These are phyloP conservation scores for Drosophila neonasuta DNA, from an alignment of 2,888 invertebrate species.

Conservation along the genomic window DNA sequence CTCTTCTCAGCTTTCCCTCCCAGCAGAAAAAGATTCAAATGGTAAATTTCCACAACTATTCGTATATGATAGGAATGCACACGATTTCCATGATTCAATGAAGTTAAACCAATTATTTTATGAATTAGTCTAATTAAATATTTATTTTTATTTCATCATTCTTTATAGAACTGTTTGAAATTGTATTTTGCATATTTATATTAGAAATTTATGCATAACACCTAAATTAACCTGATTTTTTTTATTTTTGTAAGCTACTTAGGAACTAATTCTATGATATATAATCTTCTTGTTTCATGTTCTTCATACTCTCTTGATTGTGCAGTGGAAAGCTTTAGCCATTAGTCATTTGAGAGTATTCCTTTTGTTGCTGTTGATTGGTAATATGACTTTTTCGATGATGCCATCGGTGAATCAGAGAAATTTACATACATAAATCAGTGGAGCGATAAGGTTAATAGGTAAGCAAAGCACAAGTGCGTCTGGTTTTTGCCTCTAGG, in stretches of 20 bases:
- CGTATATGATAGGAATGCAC: constrained; percentile 15
- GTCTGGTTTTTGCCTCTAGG: constrained; percentile 4
- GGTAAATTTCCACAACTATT: constrained; percentile 8
- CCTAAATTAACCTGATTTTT: too few species aligned
- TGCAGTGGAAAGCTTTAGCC: constrained; percentile 13
- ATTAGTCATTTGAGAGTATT: constrained; percentile 49
- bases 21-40: constrained; percentile 4
- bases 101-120: too few species aligned
- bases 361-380: constrained; percentile 40
- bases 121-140: too few species aligned
- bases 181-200: too few species aligned
- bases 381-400: constrained; percentile 32
- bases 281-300: too few species aligned
- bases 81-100: not conserved
- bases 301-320: not conserved
- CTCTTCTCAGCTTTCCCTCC: constrained; percentile 13
- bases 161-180: too few species aligned
- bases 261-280: too few species aligned
- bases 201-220: too few species aligned
- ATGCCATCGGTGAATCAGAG: constrained; percentile 25
- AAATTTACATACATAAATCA: constrained; percentile 69
- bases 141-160: too few species aligned
- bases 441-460: constrained; percentile 66
- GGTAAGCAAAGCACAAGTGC: constrained; percentile 32
- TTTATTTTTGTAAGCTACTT: too few species aligned